These are phyloP conservation scores for Irena cyanogastra DNA, from an alignment of 2,113 vertebrate species.

Conservation along the genomic window DNA sequence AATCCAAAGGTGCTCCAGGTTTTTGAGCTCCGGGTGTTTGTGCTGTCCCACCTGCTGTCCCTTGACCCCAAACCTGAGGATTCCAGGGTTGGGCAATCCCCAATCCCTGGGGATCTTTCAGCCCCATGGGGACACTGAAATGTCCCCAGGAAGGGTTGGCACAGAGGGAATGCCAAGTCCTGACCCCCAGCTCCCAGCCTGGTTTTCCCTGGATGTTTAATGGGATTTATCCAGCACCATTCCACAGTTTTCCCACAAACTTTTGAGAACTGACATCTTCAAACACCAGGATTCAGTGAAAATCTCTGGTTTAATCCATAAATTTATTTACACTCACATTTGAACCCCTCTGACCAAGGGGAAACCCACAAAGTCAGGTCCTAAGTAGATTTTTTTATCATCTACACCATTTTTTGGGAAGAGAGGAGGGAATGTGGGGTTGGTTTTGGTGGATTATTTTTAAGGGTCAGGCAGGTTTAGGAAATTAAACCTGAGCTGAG, in stretches of 20 bases:
- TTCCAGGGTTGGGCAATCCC: neutral
- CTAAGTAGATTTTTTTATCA: neutral
- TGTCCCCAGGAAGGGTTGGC: neutral
- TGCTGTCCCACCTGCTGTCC: neutral
- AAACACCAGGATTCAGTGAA: neutral
- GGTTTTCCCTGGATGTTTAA: neutral
- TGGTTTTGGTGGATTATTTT: neutral
- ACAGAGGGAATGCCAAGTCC: neutral
- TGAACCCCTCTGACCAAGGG: neutral
- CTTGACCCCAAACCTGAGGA: neutral
- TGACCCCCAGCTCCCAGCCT: too few relatives aligned
- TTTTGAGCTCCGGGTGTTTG: neutral
- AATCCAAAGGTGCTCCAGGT: fast-evolving
- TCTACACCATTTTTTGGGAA: neutral
- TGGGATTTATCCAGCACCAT: neutral
- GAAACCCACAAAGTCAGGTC: neutral
- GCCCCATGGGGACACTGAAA: neutral
- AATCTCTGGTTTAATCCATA: neutral
- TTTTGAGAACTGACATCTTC: neutral
- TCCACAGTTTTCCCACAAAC: neutral
- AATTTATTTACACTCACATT: neutral
- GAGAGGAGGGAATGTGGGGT: fast-evolving
- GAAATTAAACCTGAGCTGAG: neutral
- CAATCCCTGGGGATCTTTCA: neutral
- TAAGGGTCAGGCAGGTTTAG: neutral